These are phyloP conservation scores for Felis chaus DNA, from an alignment of 2,113 vertebrate genomes.

Conservation along the genomic window DNA sequence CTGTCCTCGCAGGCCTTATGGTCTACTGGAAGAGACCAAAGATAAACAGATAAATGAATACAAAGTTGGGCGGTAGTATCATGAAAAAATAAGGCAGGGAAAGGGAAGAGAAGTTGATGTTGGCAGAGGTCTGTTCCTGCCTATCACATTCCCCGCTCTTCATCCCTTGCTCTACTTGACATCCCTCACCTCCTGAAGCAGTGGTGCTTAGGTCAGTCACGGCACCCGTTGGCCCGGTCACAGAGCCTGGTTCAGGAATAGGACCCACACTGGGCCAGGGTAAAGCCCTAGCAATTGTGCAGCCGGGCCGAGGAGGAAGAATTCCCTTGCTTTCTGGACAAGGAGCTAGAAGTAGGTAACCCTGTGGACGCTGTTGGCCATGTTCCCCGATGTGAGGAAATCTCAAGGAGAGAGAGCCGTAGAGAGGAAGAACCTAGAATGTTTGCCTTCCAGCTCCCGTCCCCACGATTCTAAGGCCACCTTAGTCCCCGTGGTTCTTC, in stretches of 20 bases:
- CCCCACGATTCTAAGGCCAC: background rate
- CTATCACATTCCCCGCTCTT: fast-evolving
- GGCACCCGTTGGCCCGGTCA: background rate
- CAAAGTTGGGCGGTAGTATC: background rate
- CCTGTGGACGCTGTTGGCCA: background rate
- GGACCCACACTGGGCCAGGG: background rate
- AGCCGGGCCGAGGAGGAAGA: background rate
- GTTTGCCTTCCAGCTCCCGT: background rate
- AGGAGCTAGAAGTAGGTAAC: background rate
- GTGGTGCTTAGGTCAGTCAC: background rate
- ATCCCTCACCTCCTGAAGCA: background rate
- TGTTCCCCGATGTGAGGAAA: background rate
- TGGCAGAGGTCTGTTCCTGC: background rate
- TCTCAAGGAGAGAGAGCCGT: background rate
- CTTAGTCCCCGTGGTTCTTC: background rate
- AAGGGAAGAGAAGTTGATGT: background rate
- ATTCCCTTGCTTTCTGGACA: background rate
- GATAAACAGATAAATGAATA: background rate
- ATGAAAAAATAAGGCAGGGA: background rate
- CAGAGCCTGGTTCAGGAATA: background rate
- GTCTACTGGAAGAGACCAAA: background rate
- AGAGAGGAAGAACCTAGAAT: background rate
- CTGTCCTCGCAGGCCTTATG: background rate
- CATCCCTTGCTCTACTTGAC: background rate
- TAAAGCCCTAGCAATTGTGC: background rate